A percentile compares a stretch with the other conserved stretches of the same genome.
These are phyloP conservation scores for Frankliniella intonsa DNA, from an alignment of 2,888 invertebrate species.

Conservation along the genomic window DNA sequence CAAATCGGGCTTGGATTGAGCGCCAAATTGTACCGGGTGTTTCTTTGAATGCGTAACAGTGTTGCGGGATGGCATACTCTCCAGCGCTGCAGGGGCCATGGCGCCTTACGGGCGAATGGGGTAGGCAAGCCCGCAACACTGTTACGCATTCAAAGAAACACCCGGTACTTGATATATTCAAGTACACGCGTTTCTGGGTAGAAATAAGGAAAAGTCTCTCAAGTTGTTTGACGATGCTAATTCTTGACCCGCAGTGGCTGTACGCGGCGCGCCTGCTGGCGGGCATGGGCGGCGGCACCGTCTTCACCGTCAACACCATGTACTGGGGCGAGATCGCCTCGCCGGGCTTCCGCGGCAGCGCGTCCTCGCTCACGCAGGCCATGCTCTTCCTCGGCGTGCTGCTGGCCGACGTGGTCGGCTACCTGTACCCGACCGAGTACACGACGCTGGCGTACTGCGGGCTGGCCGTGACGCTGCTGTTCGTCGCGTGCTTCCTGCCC, in stretches of 20 bases:
- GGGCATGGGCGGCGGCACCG: conserved; percentile 14
- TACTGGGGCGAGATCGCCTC: conserved; percentile 21
- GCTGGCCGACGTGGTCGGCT: conserved; percentile 15
- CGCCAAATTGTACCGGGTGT: no score
- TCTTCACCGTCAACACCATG: conserved; percentile 23
- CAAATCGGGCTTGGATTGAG: no score
- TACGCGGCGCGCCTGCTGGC: conserved; percentile 9
- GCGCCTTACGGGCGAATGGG: no score
- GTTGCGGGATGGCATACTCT: no score
- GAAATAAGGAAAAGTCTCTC: no score
- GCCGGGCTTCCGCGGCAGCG: conserved; percentile 17
- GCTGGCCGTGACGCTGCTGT: not conserved
- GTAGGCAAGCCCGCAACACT: no score
- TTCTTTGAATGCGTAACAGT: no score
- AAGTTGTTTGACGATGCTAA: no score
- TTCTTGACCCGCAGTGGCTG: not conserved
- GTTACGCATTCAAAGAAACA: no score
- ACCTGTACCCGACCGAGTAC: not conserved
- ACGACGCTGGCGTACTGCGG: not conserved
- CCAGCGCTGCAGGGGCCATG: no score
- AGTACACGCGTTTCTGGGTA: no score
- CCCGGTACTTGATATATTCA: no score
- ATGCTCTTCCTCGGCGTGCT: conserved; percentile 14
- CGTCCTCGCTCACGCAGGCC: conserved; percentile 18
- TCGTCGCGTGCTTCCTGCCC: not conserved